Evolutionary conservation across 2,113 vertebrate species (phyloP).

Genomic region (Orycteropus afer): DNA sequence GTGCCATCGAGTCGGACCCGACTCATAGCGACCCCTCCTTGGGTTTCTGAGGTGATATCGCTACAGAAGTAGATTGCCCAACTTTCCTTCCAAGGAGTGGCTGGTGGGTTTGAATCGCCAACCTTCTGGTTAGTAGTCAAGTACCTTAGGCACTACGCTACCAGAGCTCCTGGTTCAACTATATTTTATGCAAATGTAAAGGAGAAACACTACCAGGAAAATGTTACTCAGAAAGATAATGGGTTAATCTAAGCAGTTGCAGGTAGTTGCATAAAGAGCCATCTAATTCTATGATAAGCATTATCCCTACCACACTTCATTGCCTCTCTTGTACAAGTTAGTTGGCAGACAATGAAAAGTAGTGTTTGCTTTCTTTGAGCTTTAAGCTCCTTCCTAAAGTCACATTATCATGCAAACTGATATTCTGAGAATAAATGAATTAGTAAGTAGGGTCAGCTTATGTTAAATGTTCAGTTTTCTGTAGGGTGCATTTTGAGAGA

Average conservation of each 20-base stretch:
- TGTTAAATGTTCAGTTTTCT: background rate
- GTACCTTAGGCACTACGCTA: too few species aligned
- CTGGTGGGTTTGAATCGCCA: too few species aligned
- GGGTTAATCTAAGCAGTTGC: background rate
- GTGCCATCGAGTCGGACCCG: too few species aligned
- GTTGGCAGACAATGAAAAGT: background rate
- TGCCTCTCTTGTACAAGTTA: background rate
- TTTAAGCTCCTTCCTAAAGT: slow-evolving; percentile 29
- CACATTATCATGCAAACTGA: slow-evolving; percentile 9
- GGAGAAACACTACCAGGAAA: too few species aligned
- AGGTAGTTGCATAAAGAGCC: background rate
- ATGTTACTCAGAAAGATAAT: background rate
- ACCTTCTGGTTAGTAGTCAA: too few species aligned
- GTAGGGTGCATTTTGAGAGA: background rate
- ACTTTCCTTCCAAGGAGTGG: too few species aligned
- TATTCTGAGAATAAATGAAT: background rate
- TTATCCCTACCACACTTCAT: background rate
- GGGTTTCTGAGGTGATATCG: too few species aligned
- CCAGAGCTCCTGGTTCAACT: background rate
- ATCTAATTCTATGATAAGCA: background rate
- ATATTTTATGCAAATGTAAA: slow-evolving; percentile 33
- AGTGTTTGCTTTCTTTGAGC: background rate
- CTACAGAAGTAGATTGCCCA: too few species aligned
- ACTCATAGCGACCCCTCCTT: too few species aligned
- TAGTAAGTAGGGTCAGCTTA: background rate